A percentile compares a stretch with the other conserved stretches of the same genome.
phyloP scores from a whole-genome alignment of 2,888 invertebrate species.

The Doris montereyensis region DNA sequence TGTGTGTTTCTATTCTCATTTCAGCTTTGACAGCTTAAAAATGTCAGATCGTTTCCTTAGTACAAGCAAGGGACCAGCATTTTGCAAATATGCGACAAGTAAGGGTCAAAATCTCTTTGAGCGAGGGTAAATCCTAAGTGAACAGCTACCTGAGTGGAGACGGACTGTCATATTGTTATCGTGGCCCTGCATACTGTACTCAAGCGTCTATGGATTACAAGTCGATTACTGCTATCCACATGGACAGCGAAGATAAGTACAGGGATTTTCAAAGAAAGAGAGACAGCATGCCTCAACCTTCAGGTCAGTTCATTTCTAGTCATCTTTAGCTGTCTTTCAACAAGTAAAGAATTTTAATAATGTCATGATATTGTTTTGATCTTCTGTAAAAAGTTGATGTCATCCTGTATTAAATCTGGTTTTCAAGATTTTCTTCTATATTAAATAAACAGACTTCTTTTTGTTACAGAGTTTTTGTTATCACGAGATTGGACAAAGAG shows the following conservation, averaged over 20 bases:
- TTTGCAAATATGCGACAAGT: constrained; percentile 50
- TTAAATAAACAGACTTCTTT: no score
- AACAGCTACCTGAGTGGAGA: constrained; percentile 65
- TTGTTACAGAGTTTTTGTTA: no score
- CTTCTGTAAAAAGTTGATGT: no score
- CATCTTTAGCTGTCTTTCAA: no score
- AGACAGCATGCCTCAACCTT: constrained; percentile 60
- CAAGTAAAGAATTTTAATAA: no score
- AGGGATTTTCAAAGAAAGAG: constrained; percentile 60
- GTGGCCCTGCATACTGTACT: constrained; percentile 61
- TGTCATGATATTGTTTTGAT: no score
- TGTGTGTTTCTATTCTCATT: no score
- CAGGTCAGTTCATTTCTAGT: constrained; percentile 59
- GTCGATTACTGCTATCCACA: constrained; percentile 65
- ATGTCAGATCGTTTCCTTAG: constrained; percentile 45
- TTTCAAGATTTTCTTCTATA: no score
- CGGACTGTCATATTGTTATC: constrained; percentile 61
- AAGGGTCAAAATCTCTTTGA: constrained; percentile 53
- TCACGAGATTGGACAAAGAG: no score
- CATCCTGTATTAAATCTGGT: no score
- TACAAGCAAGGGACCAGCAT: constrained; percentile 39
- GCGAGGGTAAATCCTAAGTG: constrained; percentile 58
- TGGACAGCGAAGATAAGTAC: constrained; percentile 66
- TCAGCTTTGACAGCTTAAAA: no score
- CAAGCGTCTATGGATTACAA: constrained; percentile 60